Conservation (phyloP, 2,113 vertebrate species). For the Paracanthobrama guichenoti region DNA sequence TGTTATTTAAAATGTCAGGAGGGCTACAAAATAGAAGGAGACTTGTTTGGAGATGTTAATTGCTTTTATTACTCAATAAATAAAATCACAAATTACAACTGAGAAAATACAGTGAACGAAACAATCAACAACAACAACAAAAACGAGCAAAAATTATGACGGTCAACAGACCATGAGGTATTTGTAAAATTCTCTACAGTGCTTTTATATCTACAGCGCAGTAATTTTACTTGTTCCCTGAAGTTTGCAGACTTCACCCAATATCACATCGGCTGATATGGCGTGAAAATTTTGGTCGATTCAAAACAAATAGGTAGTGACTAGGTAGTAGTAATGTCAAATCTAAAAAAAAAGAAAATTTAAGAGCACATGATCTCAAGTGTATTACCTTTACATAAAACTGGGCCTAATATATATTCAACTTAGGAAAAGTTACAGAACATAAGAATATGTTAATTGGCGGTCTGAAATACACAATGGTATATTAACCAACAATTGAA, state of each 20-base stretch:
- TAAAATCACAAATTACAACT: constrained; percentile 92
- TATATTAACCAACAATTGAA: background rate
- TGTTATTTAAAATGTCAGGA: background rate
- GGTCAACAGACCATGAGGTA: constrained; percentile 95
- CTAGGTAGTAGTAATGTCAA: constrained; percentile 11
- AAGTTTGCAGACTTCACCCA: constrained; percentile 60
- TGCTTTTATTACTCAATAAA: constrained; percentile 91
- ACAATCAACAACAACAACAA: constrained; percentile 62
- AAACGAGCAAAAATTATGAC: constrained; percentile 62
- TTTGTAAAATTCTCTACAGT: constrained; percentile 84
- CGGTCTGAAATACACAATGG: background rate
- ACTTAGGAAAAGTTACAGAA: background rate
- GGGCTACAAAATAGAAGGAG: background rate
- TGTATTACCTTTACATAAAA: background rate
- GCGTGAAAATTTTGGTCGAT: background rate
- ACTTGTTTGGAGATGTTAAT: constrained; percentile 71
- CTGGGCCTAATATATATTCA: background rate
- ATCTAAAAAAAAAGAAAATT: background rate
- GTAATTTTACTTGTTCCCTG: constrained; percentile 34
- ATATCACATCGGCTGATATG: background rate
- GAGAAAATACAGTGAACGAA: constrained; percentile 69
- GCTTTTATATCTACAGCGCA: constrained; percentile 57
- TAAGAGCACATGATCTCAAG: background rate
- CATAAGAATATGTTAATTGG: background rate
- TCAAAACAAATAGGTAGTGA: constrained; percentile 20